Percentiles rank a stretch among this genome's conserved stretches.
Evolutionary conservation across 1,140 invertebrate genomes (phyloP).

Genomic region (Chrysoperla carnea): DNA sequence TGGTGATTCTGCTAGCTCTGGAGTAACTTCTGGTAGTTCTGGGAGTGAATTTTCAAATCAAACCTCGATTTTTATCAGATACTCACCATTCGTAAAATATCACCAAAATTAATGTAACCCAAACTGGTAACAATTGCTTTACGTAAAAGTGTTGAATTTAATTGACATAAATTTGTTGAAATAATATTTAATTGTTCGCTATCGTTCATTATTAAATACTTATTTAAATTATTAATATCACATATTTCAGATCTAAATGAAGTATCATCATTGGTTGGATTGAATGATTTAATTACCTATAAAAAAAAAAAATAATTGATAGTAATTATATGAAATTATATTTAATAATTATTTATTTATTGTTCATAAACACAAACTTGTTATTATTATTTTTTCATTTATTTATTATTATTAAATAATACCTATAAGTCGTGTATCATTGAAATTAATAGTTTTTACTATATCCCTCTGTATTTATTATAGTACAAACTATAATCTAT

Average conservation of each 20-base stretch:
- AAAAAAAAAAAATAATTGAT: background rate
- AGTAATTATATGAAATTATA: no score
- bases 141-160: background rate
- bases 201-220: conserved; percentile 1
- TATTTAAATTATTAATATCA: background rate
- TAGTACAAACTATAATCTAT: no score
- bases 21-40: no score
- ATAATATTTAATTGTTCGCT: background rate
- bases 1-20: no score
- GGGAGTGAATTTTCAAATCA: background rate
- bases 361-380: no score
- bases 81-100: background rate
- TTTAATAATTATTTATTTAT: background rate
- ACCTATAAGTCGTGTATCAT: no score
- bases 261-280: background rate
- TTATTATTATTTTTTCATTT: background rate
- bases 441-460: no score
- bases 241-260: background rate
- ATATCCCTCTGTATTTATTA: no score
- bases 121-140: background rate
- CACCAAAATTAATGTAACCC: background rate
- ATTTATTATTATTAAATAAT: no score
- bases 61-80: background rate
- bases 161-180: background rate
- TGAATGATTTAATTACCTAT: background rate